Evolutionary conservation across 2,113 vertebrate genomes (phyloP).

Genomic region (Cacatua alba): DNA sequence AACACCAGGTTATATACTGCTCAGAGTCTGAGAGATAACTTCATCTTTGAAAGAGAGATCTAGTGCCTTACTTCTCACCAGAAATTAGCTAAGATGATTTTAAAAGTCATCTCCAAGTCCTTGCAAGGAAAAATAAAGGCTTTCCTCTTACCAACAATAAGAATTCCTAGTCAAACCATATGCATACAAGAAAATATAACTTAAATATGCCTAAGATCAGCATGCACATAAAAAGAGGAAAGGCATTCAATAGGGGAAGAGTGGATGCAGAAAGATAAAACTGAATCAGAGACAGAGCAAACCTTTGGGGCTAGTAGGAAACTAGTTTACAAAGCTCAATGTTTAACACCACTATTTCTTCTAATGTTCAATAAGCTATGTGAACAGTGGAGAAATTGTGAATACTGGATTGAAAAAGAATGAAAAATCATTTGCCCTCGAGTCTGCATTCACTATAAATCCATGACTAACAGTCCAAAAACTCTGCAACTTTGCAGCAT

Average conservation of each 20-base stretch:
- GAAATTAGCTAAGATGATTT: neutral
- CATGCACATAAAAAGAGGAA: neutral
- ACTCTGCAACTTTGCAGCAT: neutral
- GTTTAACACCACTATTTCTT: neutral
- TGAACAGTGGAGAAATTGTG: neutral
- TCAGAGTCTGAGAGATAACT: neutral
- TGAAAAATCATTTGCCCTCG: neutral
- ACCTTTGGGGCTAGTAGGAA: conserved; percentile 17
- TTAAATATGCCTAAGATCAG: neutral
- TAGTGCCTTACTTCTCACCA: neutral
- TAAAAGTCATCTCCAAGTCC: neutral
- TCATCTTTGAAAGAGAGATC: neutral
- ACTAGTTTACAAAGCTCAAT: conserved; percentile 16
- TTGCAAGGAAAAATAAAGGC: neutral
- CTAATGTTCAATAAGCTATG: conserved; percentile 35
- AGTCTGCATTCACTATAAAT: neutral
- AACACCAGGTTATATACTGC: neutral
- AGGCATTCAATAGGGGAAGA: neutral
- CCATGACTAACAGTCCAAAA: neutral
- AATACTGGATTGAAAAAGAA: neutral
- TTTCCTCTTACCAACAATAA: neutral
- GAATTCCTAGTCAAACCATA: neutral
- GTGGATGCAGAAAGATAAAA: neutral
- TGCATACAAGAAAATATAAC: neutral
- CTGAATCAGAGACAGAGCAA: neutral